Evolutionary conservation across 2,797 vertebrate genomes (phyloP), one percentile per base, ranked within the genome.

Genomic region (Thaleichthys pacificus): DNA sequence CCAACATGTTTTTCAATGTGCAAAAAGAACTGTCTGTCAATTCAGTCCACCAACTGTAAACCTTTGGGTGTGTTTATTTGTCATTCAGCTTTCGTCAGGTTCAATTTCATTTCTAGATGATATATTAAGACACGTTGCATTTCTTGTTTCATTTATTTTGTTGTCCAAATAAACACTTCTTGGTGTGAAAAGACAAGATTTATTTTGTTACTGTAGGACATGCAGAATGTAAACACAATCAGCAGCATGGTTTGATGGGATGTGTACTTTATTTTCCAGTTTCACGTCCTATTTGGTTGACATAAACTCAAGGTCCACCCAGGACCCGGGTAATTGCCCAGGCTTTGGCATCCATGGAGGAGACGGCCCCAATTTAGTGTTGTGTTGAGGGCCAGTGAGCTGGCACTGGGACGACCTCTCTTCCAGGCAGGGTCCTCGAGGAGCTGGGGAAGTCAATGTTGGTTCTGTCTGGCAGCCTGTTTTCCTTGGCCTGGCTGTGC

Each of bases 401-500:
- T 82, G 80, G 77, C 75, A 71, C 69, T 22, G 61, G 11, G n/a
- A 64, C 61, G 57, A 74, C 30, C 68, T 64, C 7, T 76, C 73
- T 74, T 79, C 62, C 77, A 75, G 74, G 77, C 7, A 56, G 51
- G 66, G 77, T 51, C 75, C 73, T 65, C 77, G 82, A 86, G 83
- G 84, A 89, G 74, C 42, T n/a, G 64, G 66, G 77, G 54, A 82
- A 85, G 82, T 84, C 56, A 80, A 66, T 84, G 80, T 86, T 86
- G 73, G 80, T 86, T 87, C 84, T 87, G 87, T 90, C 80, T 86
- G 77, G 81, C 72, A 75, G 71, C 61, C 32, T 89, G 80, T 91
- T 91, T 85, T 80, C 60, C 76, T 90, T 90, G 84, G 84, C 85
- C 28, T 7, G 26, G 58, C 60, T 57, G 71, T 22, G 35, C 57